Evolutionary conservation across 2,113 vertebrate genomes (phyloP).

Genomic region (Cochlearius cochlearius): DNA sequence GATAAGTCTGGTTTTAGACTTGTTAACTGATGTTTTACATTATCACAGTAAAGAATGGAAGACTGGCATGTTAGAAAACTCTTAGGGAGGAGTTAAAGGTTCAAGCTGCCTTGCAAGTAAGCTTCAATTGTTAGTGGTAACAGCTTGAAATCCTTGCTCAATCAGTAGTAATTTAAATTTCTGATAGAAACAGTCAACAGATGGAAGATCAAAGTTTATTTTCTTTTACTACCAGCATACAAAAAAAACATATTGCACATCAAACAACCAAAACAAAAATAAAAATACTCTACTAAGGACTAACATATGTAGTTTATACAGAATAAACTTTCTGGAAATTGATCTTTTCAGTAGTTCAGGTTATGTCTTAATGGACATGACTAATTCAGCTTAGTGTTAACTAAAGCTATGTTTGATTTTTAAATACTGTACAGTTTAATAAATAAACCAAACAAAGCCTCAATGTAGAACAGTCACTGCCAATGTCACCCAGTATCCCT

Average conservation of each 20-base stretch:
- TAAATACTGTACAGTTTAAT: slow-evolving; percentile 99
- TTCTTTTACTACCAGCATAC: slow-evolving; percentile 99
- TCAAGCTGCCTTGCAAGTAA: not conserved
- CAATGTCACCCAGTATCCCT: slow-evolving; percentile 88
- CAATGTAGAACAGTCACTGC: slow-evolving; percentile 91
- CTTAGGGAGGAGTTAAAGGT: not conserved
- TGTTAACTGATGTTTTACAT: not conserved
- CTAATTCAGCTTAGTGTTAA: slow-evolving; percentile 93
- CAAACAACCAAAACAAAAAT: slow-evolving; percentile 98
- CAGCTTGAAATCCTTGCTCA: not conserved
- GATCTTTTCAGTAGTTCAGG: slow-evolving; percentile 97
- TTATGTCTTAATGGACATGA: slow-evolving; percentile 87
- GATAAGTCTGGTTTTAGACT: not conserved
- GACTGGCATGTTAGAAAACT: not conserved
- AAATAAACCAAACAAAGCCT: slow-evolving; percentile 98
- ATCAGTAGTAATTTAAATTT: slow-evolving; percentile 21
- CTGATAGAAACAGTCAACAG: slow-evolving; percentile 81
- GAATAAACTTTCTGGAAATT: slow-evolving; percentile 93
- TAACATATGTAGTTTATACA: slow-evolving; percentile 87
- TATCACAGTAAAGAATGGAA: not conserved
- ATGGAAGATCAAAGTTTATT: slow-evolving; percentile 99
- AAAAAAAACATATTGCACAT: slow-evolving; percentile 99
- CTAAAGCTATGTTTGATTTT: slow-evolving; percentile 90
- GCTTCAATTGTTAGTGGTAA: not conserved
- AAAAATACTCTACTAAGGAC: slow-evolving; percentile 85